These are phyloP conservation scores for Lithobates sylvaticus DNA, from an alignment of 2,797 vertebrate genomes.

Conservation along the genomic window DNA sequence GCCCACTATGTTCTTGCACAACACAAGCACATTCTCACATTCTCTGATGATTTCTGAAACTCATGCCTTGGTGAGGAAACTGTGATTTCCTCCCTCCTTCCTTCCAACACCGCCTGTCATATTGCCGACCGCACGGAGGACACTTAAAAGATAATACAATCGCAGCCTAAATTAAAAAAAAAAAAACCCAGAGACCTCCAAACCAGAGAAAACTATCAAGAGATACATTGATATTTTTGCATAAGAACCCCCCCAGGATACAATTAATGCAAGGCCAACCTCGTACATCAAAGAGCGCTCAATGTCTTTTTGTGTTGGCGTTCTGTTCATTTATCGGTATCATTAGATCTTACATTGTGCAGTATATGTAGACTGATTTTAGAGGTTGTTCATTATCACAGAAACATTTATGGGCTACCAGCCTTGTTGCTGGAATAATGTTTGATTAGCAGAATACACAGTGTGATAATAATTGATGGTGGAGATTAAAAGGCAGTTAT, in stretches of 20 bases:
- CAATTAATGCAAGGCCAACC: conserved; percentile 36
- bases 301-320: conserved; percentile 11
- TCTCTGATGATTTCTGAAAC: too few species aligned
- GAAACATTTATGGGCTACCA: not conserved
- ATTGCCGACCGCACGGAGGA: not conserved
- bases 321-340: conserved; percentile 12
- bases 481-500: not conserved
- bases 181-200: not conserved
- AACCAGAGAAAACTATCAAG: conserved; percentile 6
- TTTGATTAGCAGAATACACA: not conserved
- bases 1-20: too few species aligned
- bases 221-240: conserved; percentile 24
- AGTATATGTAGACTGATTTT: conserved; percentile 4
- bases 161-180: conserved; percentile 26
- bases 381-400: not conserved
- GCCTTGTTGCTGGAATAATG: not conserved
- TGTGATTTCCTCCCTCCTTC: too few species aligned
- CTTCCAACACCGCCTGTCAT: too few species aligned
- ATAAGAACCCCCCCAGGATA: conserved; percentile 14
- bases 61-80: too few species aligned
- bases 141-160: conserved; percentile 15
- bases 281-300: conserved; percentile 16
- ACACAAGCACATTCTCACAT: too few species aligned
- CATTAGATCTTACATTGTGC: conserved; percentile 18
- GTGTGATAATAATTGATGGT: conserved; percentile 5